These are phyloP conservation scores for Gastrophryne carolinensis DNA, from an alignment of 2,797 vertebrate species.

Conservation along the genomic window DNA sequence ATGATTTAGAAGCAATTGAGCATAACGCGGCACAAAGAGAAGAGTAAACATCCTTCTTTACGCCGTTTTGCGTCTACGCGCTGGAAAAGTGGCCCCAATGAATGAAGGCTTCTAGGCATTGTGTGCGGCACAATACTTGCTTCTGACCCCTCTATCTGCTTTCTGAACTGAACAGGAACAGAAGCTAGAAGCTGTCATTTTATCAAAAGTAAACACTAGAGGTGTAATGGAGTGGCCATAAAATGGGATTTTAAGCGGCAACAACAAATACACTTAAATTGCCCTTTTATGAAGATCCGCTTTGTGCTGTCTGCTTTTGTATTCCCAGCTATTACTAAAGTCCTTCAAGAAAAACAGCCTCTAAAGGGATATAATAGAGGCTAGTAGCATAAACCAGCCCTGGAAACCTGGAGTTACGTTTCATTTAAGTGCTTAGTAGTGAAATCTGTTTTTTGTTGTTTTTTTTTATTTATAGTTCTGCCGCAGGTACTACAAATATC, in stretches of 20 bases:
- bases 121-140: not conserved
- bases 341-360: not conserved
- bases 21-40: not conserved
- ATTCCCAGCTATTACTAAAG: not conserved
- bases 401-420: not conserved
- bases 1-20: not conserved
- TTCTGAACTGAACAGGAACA: not conserved
- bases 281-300: not conserved
- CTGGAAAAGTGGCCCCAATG: not conserved
- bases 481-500: not conserved
- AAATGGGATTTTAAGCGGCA: not conserved
- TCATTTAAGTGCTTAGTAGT: not conserved
- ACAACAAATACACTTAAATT: not conserved
- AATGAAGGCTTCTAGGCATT: not conserved
- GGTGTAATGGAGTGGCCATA: not conserved
- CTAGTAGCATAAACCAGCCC: not conserved
- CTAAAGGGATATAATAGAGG: not conserved
- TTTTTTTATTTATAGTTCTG: not conserved
- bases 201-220: not conserved
- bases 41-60: not conserved
- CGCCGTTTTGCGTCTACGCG: not conserved
- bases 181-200: not conserved
- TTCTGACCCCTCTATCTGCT: not conserved
- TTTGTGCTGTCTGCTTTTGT: not conserved
- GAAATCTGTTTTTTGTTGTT: not conserved